phyloP scores from a whole-genome alignment of 2,797 vertebrate species.

The Hemibagrus guttatus region DNA sequence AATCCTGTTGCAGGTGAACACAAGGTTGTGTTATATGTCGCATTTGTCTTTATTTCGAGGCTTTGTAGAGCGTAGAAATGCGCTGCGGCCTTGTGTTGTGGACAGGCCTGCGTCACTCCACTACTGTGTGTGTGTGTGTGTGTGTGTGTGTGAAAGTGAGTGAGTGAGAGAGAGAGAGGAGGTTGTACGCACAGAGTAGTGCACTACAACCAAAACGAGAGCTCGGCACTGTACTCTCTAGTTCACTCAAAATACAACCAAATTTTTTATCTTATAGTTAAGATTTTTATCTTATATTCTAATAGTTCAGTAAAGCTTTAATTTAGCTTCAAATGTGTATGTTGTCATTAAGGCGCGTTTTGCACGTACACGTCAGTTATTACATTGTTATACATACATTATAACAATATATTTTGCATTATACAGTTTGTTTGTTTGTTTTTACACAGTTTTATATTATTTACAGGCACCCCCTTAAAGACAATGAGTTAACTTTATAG shows the following conservation, averaged over 20 bases:
- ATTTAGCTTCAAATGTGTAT: background rate
- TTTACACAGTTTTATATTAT: background rate
- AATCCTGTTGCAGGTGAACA: background rate
- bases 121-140: conserved; percentile 38
- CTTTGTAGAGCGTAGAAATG: conserved; percentile 49
- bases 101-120: conserved; percentile 71
- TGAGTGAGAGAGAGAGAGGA: conserved; percentile 59
- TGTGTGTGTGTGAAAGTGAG: background rate
- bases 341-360: background rate
- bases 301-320: background rate
- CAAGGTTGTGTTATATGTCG: background rate
- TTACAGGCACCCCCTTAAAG: background rate
- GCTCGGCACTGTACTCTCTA: conserved; percentile 66
- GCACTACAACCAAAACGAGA: conserved; percentile 69
- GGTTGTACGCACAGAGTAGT: conserved; percentile 69
- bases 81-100: conserved; percentile 69
- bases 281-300: background rate
- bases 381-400: background rate
- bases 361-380: background rate
- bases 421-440: background rate
- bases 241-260: conserved; percentile 61
- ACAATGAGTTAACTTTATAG: background rate
- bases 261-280: background rate
- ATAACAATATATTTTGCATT: no score
- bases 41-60: conserved; percentile 39